phyloP scores from a whole-genome alignment of 2,113 vertebrate species.

The Alaudala cheleensis region DNA sequence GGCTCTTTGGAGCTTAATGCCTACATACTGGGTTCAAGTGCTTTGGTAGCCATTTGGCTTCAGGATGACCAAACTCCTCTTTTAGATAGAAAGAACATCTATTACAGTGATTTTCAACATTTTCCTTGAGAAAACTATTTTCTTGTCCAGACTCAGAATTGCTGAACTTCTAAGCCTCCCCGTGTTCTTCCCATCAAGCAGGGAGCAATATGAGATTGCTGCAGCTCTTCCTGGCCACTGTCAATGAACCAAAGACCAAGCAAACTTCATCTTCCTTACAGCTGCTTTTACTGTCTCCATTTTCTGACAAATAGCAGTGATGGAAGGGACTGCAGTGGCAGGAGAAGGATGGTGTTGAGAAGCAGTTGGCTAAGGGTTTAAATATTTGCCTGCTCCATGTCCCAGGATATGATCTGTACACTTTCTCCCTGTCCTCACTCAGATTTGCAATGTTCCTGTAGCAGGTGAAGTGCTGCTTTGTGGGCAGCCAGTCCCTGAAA shows the following conservation, averaged over 20 bases:
- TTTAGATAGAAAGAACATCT: background rate
- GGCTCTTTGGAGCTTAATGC: background rate
- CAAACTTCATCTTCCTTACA: background rate
- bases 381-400: background rate
- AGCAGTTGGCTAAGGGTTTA: background rate
- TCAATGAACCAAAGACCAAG: background rate
- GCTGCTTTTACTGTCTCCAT: background rate
- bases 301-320: background rate
- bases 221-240: background rate
- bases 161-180: background rate
- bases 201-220: background rate
- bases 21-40: background rate
- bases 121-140: background rate
- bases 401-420: background rate
- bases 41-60: background rate
- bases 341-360: background rate
- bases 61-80: background rate
- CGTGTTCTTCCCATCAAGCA: background rate
- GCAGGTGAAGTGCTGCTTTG: slow-evolving; percentile 42
- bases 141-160: background rate
- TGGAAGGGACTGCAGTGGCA: background rate
- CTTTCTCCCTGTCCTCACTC: background rate
- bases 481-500: slow-evolving; percentile 12
- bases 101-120: background rate
- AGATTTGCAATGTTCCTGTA: slow-evolving; percentile 7